Percentiles rank a stretch among this genome's conserved stretches.
phyloP scores from a whole-genome alignment of 2,888 invertebrate species.

The Bembecia ichneumoniformis region DNA sequence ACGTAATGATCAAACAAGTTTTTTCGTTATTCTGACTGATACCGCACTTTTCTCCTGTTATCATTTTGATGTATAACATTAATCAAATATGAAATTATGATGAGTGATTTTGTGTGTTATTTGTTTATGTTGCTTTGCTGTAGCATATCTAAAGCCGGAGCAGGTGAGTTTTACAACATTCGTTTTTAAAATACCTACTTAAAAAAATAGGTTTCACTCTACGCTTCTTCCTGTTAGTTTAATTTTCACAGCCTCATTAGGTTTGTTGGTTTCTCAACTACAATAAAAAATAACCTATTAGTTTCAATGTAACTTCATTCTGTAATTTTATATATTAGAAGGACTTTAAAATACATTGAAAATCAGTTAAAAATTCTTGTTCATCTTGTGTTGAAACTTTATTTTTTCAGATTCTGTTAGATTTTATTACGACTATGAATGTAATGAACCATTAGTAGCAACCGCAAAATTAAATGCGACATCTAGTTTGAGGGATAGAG shows the following conservation, averaged over 20 bases:
- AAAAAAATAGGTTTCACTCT: not conserved
- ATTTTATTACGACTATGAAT: constrained; percentile 75
- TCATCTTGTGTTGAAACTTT: not conserved
- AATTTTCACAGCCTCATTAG: too few species aligned
- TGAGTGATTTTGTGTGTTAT: constrained; percentile 54
- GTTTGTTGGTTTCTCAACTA: too few species aligned
- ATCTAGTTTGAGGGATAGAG: constrained; percentile 84
- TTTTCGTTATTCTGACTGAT: constrained; percentile 39
- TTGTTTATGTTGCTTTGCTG: constrained; percentile 57
- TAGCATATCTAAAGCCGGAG: constrained; percentile 42
- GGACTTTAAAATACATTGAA: too few species aligned
- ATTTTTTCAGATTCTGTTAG: constrained; percentile 45
- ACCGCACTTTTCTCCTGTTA: constrained; percentile 18
- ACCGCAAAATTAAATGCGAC: constrained; percentile 83
- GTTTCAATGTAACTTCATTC: too few species aligned
- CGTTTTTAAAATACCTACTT: not conserved
- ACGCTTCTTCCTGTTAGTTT: too few species aligned
- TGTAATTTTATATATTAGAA: too few species aligned
- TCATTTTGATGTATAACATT: constrained; percentile 6
- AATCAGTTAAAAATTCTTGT: too few species aligned
- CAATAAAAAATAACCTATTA: too few species aligned
- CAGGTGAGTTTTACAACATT: constrained; percentile 40
- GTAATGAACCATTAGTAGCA: constrained; percentile 84
- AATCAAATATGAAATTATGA: constrained; percentile 62
- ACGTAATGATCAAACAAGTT: constrained; percentile 65